phyloP scores from a whole-genome alignment of 2,888 invertebrate species.

The Eupelmus urozonus region DNA sequence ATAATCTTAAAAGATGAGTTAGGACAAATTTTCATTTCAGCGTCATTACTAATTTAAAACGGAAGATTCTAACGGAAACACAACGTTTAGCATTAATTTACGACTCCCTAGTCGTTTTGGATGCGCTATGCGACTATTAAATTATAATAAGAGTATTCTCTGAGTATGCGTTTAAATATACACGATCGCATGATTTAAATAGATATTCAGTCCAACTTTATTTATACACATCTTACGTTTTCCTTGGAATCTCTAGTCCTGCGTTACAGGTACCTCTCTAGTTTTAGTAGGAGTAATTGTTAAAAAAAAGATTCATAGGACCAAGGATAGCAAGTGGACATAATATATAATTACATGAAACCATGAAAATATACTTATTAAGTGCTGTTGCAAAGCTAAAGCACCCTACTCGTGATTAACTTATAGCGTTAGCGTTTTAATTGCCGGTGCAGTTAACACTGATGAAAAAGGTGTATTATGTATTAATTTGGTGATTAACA shows the following conservation, averaged over 20 bases:
- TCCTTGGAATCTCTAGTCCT: constrained; percentile 25
- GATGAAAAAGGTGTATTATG: neutral
- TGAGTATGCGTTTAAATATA: neutral
- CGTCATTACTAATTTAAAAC: too few species aligned
- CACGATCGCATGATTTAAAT: constrained; percentile 1
- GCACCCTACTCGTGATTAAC: constrained; percentile 17
- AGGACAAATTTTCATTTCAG: too few species aligned
- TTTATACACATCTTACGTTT: constrained; percentile 15
- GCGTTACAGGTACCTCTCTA: neutral
- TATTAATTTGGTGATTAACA: neutral
- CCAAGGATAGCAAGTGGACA: constrained; percentile 11
- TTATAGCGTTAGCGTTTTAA: neutral
- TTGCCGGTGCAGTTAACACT: neutral
- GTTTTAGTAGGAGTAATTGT: too few species aligned
- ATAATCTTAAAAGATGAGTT: too few species aligned
- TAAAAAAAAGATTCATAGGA: neutral
- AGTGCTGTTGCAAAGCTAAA: constrained; percentile 29
- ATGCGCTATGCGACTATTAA: neutral
- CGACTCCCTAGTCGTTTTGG: too few species aligned
- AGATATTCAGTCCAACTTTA: constrained; percentile 30
- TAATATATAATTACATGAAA: constrained; percentile 19
- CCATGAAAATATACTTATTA: neutral
- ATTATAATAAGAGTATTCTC: constrained; percentile 21
- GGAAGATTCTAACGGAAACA: neutral
- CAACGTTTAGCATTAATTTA: too few species aligned